Evolutionary conservation across 2,888 invertebrate species (phyloP).

Genomic region (Alcis repandata): DNA sequence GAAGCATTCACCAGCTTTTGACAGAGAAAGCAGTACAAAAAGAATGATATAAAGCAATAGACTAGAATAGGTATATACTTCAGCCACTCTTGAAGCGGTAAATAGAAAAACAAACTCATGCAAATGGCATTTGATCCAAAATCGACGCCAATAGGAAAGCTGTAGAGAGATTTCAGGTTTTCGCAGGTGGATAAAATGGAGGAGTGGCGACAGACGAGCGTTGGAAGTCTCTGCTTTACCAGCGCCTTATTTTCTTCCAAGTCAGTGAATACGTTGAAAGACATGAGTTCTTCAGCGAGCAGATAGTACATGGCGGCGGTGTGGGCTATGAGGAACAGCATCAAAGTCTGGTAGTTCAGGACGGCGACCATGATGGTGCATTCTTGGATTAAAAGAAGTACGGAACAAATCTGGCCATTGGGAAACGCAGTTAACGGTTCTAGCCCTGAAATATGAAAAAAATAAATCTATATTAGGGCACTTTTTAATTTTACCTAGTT

Average conservation of each 20-base stretch:
- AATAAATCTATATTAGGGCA: no score
- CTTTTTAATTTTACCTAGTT: no score
- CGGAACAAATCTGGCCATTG: conserved; percentile 64
- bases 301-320: conserved; percentile 70
- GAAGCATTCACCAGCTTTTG: conserved; percentile 72
- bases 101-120: conserved; percentile 69
- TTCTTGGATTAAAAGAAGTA: conserved; percentile 62
- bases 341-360: conserved; percentile 69
- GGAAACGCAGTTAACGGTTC: conserved; percentile 63
- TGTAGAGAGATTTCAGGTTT: conserved; percentile 67
- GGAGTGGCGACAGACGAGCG: conserved; percentile 62
- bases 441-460: conserved; percentile 62
- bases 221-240: conserved; percentile 58
- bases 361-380: conserved; percentile 58
- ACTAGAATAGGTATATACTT: conserved; percentile 66
- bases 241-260: conserved; percentile 45
- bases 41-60: conserved; percentile 72
- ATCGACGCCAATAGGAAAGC: conserved; percentile 72
- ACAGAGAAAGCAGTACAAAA: conserved; percentile 75
- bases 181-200: conserved; percentile 59
- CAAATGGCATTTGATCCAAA: conserved; percentile 72
- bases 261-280: conserved; percentile 54
- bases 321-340: conserved; percentile 70
- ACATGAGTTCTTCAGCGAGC: conserved; percentile 66
- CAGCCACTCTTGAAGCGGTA: conserved; percentile 66